Base-by-base conservation (phyloP, 2,888 invertebrate species). In the Sepioteuthis lessoniana region DNA sequence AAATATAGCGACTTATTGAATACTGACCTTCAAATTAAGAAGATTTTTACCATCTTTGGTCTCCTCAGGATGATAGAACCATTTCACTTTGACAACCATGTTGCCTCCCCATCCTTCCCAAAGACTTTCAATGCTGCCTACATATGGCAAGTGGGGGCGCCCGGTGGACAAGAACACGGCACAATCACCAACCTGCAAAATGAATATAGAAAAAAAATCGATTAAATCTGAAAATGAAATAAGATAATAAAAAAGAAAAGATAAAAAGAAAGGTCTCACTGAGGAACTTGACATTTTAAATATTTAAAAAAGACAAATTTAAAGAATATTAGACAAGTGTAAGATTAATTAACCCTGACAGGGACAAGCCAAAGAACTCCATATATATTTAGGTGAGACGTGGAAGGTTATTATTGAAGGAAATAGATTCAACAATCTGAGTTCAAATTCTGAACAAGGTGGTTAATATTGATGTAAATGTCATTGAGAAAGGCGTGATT, bases 51-150 rank as follows among this genome's bases (percentile, higher is more conserved):
- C 97, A 38, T 98, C 98, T 90, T 98, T 98, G 0, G 99, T 99
- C 97, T 99, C 99, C 97, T 99, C 99, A 0, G 99, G 99, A 97
- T 99, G 99, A 97, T 99, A 99, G 97, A 99, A 99, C 99, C 99
- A 99, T 97, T 98, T 98, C 94, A 99, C 99, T 95, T 98, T 98
- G 92, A 99, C 99, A 92, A 98, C 98, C 98, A 99, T 99, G 96
- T 98, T 98, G 76, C 98, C 98, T 90, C 98, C 98, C 96, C 98
- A 98, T 25, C 98, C 98, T 97, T 99, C 98, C 99, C 99, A 99
- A 98, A 99, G 98, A 95, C 98, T 98, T 97, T 98, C 98, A 94
- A 99, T 98, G 94, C 98, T 98, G 0, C 99, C 99, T 96, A 99
- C 99, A 97, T 99, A 99, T 0, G 99, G 99, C 95, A 99, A 98